A percentile compares a stretch with the other conserved stretches of the same genome.
Evolutionary conservation across 2,888 invertebrate genomes (phyloP).

Genomic region (Andrena trimmerana): DNA sequence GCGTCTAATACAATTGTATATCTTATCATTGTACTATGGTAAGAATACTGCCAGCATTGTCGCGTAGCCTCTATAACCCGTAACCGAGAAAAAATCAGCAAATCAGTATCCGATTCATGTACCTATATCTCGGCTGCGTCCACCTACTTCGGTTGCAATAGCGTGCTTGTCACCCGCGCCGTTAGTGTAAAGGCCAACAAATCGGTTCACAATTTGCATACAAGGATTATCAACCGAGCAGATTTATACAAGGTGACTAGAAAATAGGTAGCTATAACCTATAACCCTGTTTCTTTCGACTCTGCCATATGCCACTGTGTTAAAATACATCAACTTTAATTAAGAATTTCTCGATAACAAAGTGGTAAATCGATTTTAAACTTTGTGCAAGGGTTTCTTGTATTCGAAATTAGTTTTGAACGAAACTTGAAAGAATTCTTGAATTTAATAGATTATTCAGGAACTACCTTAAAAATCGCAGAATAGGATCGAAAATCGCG

Average conservation of each 20-base stretch:
- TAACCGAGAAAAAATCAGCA: background rate
- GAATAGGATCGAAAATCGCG: no score
- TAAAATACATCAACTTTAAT: no score
- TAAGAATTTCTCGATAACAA: no score
- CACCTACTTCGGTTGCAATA: background rate
- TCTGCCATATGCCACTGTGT: no score
- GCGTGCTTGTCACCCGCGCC: background rate
- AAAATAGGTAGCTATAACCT: background rate
- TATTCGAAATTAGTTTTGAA: no score
- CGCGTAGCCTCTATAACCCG: background rate
- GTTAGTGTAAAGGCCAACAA: background rate
- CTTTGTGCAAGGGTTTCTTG: no score
- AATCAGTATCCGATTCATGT: conserved; percentile 11
- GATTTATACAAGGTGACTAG: conserved; percentile 14
- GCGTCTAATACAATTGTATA: background rate
- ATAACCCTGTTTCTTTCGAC: no score
- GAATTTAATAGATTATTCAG: no score
- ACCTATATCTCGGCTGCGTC: background rate
- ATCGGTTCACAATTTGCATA: conserved; percentile 4
- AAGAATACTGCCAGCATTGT: background rate
- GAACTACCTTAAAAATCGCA: no score
- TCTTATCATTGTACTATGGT: background rate
- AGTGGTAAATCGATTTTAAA: no score
- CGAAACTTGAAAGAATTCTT: no score
- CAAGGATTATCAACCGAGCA: conserved; percentile 7